These are phyloP conservation scores for Monodelphis domestica DNA, from an alignment of 2,797 vertebrate genomes.

Conservation along the genomic window DNA sequence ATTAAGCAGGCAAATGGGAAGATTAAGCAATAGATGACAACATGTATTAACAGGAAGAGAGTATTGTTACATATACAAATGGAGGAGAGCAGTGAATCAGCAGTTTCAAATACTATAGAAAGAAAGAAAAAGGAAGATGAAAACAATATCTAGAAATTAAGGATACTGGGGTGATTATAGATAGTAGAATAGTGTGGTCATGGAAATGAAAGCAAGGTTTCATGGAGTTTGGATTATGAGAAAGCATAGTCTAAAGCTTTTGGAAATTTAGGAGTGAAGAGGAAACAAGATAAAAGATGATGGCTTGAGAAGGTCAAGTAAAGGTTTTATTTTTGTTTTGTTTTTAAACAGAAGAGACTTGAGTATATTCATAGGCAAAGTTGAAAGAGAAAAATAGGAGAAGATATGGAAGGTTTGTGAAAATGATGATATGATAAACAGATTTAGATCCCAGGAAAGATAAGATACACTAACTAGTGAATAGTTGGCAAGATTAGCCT, in stretches of 20 bases:
- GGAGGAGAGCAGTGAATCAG: background rate
- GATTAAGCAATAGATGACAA: background rate
- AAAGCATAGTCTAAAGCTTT: background rate
- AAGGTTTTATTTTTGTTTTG: background rate
- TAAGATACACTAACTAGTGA: background rate
- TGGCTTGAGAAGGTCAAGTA: background rate
- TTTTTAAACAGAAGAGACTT: background rate
- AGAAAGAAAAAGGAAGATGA: background rate
- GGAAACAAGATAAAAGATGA: background rate
- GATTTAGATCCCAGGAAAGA: background rate
- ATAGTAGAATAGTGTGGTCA: background rate
- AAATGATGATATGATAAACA: background rate
- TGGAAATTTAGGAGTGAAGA: background rate
- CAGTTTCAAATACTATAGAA: background rate
- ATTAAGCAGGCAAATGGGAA: background rate
- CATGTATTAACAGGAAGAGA: background rate
- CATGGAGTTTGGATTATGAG: background rate
- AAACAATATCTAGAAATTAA: background rate
- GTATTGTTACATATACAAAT: background rate
- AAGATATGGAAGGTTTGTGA: background rate
- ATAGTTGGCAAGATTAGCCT: background rate
- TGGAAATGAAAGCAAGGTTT: no score
- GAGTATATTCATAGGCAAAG: background rate
- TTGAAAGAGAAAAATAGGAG: background rate
- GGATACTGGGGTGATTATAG: background rate